These are phyloP conservation scores for Netelia fuscicornis DNA, from an alignment of 2,888 invertebrate genomes.

Conservation along the genomic window DNA sequence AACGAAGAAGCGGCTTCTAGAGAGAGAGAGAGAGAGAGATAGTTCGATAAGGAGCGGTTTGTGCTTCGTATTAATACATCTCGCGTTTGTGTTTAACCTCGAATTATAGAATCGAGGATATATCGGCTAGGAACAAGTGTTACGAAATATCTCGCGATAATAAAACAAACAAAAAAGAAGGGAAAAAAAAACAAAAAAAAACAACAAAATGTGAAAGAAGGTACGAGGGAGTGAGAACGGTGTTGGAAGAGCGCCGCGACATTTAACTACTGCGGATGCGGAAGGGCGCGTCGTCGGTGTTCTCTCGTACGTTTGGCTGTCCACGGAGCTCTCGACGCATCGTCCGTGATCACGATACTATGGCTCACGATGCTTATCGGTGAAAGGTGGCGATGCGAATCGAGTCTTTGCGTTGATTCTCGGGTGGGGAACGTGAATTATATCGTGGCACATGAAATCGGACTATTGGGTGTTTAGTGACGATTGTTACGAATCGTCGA, in stretches of 20 bases:
- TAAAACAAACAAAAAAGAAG: not conserved
- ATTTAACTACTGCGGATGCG: conserved; percentile 59
- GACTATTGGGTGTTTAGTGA: not conserved
- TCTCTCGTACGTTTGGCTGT: conserved; percentile 20
- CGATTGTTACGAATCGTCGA: not conserved
- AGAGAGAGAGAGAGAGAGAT: not conserved
- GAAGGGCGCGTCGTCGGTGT: conserved; percentile 61
- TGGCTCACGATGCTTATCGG: conserved; percentile 39
- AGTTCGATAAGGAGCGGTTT: not conserved
- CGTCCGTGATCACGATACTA: not conserved
- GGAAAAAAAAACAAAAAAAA: not conserved
- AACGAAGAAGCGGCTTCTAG: not conserved
- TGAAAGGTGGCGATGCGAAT: conserved; percentile 20
- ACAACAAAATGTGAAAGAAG: not conserved
- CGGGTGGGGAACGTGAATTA: not conserved
- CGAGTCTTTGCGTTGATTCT: not conserved
- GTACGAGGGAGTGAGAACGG: not conserved
- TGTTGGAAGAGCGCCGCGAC: conserved; percentile 36
- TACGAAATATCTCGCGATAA: not conserved
- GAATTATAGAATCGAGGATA: no score
- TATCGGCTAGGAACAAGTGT: not conserved
- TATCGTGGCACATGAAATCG: not conserved
- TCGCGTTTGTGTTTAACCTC: no score
- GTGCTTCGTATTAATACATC: no score
- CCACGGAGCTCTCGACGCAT: not conserved